A percentile compares a stretch with the other conserved stretches of the same genome.
These are phyloP conservation scores for Craniophora ligustri DNA, from an alignment of 2,888 invertebrate species.

Conservation along the genomic window DNA sequence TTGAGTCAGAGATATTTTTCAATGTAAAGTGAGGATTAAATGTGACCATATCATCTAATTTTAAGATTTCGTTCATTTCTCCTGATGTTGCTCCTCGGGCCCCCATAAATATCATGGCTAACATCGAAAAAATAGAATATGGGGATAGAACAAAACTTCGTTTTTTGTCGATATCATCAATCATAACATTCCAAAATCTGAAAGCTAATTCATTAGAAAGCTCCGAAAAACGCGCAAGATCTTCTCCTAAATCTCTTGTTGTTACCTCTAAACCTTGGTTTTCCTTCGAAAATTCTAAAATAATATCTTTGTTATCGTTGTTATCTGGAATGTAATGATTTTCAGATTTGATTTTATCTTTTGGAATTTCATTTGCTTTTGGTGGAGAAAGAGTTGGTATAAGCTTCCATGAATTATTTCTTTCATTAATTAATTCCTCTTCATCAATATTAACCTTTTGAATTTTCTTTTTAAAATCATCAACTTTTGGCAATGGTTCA, in stretches of 20 bases:
- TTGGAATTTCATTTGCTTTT: slow-evolving; percentile 74
- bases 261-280: slow-evolving; percentile 93
- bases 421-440: slow-evolving; percentile 76
- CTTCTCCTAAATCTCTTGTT: slow-evolving; percentile 91
- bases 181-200: slow-evolving; percentile 93
- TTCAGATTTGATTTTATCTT: slow-evolving; percentile 77
- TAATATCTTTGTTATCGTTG: slow-evolving; percentile 74
- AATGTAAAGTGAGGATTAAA: slow-evolving; percentile 96
- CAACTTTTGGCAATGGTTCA: slow-evolving; percentile 73
- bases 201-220: slow-evolving; percentile 96
- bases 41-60: slow-evolving; percentile 95
- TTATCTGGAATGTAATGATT: slow-evolving; percentile 61
- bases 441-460: slow-evolving; percentile 84
- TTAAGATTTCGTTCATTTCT: slow-evolving; percentile 96
- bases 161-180: slow-evolving; percentile 91
- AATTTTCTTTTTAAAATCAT: slow-evolving; percentile 84
- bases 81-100: slow-evolving; percentile 96
- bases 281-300: slow-evolving; percentile 80
- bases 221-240: slow-evolving; percentile 93
- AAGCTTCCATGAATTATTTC: slow-evolving; percentile 88
- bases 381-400: slow-evolving; percentile 88
- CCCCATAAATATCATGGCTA: slow-evolving; percentile 97
- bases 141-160: slow-evolving; percentile 95
- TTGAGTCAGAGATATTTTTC: slow-evolving; percentile 95
- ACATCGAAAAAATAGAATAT: slow-evolving; percentile 94